Conservation (phyloP, 1,140 invertebrate species). For the Zaprionus africanus region DNA sequence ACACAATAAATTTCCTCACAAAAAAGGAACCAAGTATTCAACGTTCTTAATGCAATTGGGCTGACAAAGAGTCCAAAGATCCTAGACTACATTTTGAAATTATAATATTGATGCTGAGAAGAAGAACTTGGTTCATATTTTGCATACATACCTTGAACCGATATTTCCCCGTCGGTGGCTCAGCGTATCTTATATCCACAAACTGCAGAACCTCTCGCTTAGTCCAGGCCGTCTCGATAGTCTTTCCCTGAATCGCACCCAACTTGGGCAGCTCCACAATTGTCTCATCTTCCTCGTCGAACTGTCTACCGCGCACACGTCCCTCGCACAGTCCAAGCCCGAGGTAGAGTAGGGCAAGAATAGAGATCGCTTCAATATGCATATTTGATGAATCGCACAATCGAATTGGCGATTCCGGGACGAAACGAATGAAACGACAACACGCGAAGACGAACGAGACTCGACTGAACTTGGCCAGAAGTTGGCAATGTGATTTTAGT, state of each 20-base stretch:
- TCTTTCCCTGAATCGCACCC: constrained; percentile 74
- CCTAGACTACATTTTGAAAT: too few relatives aligned
- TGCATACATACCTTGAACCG: constrained; percentile 74
- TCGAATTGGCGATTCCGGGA: neutral
- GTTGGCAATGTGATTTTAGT: constrained; percentile 52
- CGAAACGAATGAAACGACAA: constrained; percentile 29
- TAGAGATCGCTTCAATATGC: constrained; percentile 17
- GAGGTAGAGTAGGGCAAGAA: neutral
- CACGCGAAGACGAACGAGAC: constrained; percentile 55
- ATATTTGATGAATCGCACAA: constrained; percentile 32
- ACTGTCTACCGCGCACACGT: constrained; percentile 44
- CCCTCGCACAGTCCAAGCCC: constrained; percentile 19
- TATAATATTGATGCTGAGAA: neutral
- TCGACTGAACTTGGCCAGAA: constrained; percentile 54
- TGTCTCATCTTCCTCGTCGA: constrained; percentile 75
- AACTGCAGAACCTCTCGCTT: constrained; percentile 78
- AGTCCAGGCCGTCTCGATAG: constrained; percentile 75
- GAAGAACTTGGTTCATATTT: neutral
- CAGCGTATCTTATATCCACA: constrained; percentile 78
- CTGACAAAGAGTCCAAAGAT: too few relatives aligned
- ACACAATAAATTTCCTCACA: too few relatives aligned
- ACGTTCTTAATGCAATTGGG: too few relatives aligned
- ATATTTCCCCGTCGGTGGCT: constrained; percentile 75
- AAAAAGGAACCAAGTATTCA: too few relatives aligned
- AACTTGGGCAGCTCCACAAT: constrained; percentile 75